Evolutionary conservation across 2,888 invertebrate genomes (phyloP), one percentile per base, ranked within the genome.

Genomic region (Eutolmus rufibarbis): DNA sequence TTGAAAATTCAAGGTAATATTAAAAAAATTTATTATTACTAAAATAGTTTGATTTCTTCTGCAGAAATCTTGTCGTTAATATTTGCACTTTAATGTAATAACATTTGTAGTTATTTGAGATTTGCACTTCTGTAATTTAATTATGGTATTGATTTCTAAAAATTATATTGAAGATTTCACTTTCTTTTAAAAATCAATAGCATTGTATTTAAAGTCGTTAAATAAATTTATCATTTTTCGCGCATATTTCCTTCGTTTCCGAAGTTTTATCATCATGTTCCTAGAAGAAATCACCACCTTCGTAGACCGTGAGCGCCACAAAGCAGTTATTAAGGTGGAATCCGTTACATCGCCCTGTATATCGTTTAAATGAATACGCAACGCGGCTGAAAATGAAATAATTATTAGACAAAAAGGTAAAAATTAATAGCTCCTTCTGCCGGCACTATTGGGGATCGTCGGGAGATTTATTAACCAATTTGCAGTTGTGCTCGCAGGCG

Each of bases 381-480:
- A 8, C 51, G 12, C 28, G 9, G 66, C 12, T 19, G 28, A 66
- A 66, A n/a, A 66, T 23, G 66, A 66, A 78, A 43, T 78, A 78
- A 43, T 78, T 78, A 78, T 78, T 78, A 43, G 28, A 43, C 19
- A 78, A 43, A 78, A 78, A 78, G 19, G 40, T 43, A 28, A n/a
- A 40, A 78, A 78, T 78, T 78, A 78, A 78, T 78, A 78, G 43
- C 9, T 23, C 9, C 28, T 43, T 43, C 78, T 28, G n/a, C 37
- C 37, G 43, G 46, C 19, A 28, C 66, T 66, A 66, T 66, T 78
- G 40, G 78, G 43, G 19, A 14, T 40, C 23, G n/a, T n/a, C 43
- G 43, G 7, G 78, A 78, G 78, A 78, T 43, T 78, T 78, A 78
- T 43, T n/a, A 78, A 43, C 78, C 78, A 78, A 76, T 76, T 76